Evolutionary conservation across 2,797 vertebrate genomes (phyloP).

Genomic region (Trachops cirrhosus): DNA sequence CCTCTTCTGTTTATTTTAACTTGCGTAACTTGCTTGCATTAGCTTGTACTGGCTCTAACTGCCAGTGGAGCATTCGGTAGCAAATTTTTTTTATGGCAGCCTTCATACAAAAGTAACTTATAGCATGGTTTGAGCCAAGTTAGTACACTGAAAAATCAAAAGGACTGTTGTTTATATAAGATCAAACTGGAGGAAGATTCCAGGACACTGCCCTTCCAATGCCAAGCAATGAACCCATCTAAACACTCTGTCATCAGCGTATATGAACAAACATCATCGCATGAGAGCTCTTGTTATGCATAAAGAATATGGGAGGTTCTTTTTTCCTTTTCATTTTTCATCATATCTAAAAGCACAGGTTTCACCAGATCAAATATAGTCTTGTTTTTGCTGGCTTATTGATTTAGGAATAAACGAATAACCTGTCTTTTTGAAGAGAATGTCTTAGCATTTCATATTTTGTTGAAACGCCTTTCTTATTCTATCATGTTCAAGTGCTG

Average conservation of each 20-base stretch:
- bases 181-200: conserved; percentile 29
- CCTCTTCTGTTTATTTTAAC: conserved; percentile 70
- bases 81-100: conserved; percentile 12
- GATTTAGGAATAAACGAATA: conserved; percentile 30
- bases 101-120: conserved; percentile 57
- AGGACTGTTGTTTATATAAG: conserved; percentile 53
- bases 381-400: conserved; percentile 49
- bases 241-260: not conserved
- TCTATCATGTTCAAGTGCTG: not conserved
- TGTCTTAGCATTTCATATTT: conserved; percentile 40
- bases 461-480: conserved; percentile 11
- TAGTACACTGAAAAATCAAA: conserved; percentile 44
- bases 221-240: conserved; percentile 18
- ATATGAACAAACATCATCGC: conserved; percentile 4
- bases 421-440: not conserved
- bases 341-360: not conserved
- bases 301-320: conserved; percentile 9
- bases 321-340: not conserved
- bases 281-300: not conserved
- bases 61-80: conserved; percentile 39
- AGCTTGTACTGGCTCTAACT: conserved; percentile 43
- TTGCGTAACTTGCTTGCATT: conserved; percentile 62
- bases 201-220: not conserved
- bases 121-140: conserved; percentile 24
- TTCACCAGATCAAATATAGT: conserved; percentile 8